phyloP scores from a whole-genome alignment of 1,140 invertebrate genomes.

The Palaemon carinicauda region DNA sequence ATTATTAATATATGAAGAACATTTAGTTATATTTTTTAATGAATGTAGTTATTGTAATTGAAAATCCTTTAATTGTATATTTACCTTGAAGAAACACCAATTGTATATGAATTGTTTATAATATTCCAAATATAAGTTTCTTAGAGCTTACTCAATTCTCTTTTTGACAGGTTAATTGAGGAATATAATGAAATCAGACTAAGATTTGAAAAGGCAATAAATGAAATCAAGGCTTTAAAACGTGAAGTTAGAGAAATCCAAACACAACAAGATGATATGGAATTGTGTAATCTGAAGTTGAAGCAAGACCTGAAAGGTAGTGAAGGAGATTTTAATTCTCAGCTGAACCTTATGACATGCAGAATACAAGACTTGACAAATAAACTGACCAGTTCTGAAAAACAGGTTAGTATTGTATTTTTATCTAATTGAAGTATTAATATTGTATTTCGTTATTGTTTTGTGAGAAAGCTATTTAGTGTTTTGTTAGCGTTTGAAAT shows the following conservation, averaged over 20 bases:
- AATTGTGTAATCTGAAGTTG: constrained; percentile 77
- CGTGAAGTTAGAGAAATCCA: constrained; percentile 82
- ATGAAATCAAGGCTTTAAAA: constrained; percentile 83
- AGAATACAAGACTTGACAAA: constrained; percentile 83
- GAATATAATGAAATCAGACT: constrained; percentile 79
- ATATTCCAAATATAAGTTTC: too few species aligned
- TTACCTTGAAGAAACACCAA: too few species aligned
- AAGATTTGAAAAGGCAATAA: constrained; percentile 82
- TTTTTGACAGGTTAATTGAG: constrained; percentile 73
- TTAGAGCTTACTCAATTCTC: background rate
- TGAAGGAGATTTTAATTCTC: constrained; percentile 76
- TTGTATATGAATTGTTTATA: too few species aligned
- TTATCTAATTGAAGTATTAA: background rate
- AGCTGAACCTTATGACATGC: constrained; percentile 81
- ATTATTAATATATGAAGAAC: constrained; percentile 75
- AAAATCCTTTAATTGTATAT: background rate
- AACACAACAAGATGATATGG: constrained; percentile 79
- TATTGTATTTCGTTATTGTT: background rate
- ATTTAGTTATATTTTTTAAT: constrained; percentile 62
- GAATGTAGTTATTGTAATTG: background rate
- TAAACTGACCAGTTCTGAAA: constrained; percentile 82
- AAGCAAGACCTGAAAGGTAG: constrained; percentile 76
- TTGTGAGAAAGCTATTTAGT: too few species aligned
- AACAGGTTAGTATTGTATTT: constrained; percentile 70
- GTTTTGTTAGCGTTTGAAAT: background rate